Conservation (phyloP, 2,888 invertebrate genomes). For the Hemaris fuciformis region DNA sequence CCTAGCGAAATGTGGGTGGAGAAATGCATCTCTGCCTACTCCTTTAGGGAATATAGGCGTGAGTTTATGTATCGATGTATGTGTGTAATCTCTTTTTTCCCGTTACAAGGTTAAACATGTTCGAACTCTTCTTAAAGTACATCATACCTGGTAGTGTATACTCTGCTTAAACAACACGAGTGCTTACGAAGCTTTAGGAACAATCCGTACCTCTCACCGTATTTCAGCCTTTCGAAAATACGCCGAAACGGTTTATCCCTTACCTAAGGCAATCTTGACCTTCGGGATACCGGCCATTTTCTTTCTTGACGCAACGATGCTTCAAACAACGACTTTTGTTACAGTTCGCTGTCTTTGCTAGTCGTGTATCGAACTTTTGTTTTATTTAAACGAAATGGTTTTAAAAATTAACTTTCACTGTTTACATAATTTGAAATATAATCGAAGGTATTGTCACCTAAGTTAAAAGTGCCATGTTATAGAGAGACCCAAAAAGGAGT, state of each 20-base stretch:
- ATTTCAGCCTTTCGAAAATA: not conserved
- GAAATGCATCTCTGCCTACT: too few species aligned
- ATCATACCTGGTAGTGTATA: not conserved
- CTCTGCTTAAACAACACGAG: not conserved
- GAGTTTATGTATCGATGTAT: too few species aligned
- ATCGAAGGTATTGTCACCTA: too few species aligned
- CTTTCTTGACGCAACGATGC: not conserved
- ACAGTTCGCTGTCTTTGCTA: not conserved
- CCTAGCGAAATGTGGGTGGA: too few species aligned
- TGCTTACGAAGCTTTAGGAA: not conserved
- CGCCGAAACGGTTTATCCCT: conserved; percentile 6
- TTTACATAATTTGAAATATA: too few species aligned
- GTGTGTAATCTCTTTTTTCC: too few species aligned
- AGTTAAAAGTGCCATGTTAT: too few species aligned
- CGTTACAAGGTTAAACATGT: too few species aligned
- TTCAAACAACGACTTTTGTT: not conserved
- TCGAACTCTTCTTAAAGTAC: not conserved
- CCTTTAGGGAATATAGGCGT: too few species aligned
- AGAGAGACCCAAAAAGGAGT: too few species aligned
- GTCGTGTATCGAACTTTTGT: not conserved
- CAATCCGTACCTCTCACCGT: not conserved
- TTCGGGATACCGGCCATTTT: not conserved
- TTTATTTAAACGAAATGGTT: not conserved
- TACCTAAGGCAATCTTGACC: conserved; percentile 8
- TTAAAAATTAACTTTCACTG: too few species aligned